Evolutionary conservation across 2,113 vertebrate species (phyloP).

Genomic region (Rattus rattus): DNA sequence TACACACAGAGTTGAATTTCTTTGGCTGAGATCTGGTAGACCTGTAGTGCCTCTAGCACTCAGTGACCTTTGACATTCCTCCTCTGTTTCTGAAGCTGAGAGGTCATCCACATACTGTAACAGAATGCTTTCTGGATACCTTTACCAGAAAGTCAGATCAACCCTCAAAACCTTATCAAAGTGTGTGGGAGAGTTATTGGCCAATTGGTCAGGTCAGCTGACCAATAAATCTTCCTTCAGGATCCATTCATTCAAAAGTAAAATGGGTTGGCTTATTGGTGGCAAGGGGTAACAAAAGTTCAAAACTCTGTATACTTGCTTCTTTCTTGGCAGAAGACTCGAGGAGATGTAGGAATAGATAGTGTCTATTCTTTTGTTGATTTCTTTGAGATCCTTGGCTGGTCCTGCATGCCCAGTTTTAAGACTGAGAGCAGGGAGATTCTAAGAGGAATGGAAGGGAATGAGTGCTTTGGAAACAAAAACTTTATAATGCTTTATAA

Average conservation of each 20-base stretch:
- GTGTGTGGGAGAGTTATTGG: background rate
- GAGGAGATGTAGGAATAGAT: background rate
- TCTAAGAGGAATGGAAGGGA: background rate
- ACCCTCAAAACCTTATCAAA: background rate
- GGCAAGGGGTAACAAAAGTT: background rate
- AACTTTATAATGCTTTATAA: background rate
- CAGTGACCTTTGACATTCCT: background rate
- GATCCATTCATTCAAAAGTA: background rate
- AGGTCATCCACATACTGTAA: background rate
- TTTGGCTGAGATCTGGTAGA: background rate
- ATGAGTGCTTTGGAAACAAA: slow-evolving; percentile 48
- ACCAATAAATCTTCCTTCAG: background rate
- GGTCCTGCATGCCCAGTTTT: background rate
- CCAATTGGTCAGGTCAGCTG: background rate
- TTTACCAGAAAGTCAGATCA: background rate
- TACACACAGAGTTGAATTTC: background rate
- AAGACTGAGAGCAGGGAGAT: background rate
- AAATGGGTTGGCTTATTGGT: background rate
- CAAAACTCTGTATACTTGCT: background rate
- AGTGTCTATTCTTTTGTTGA: background rate
- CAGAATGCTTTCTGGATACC: background rate
- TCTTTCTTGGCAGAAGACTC: background rate
- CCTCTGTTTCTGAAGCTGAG: background rate
- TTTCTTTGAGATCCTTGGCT: background rate
- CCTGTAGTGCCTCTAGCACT: background rate